These are phyloP conservation scores for Hypercompe scribonia DNA, from an alignment of 2,888 invertebrate genomes.

Conservation along the genomic window DNA sequence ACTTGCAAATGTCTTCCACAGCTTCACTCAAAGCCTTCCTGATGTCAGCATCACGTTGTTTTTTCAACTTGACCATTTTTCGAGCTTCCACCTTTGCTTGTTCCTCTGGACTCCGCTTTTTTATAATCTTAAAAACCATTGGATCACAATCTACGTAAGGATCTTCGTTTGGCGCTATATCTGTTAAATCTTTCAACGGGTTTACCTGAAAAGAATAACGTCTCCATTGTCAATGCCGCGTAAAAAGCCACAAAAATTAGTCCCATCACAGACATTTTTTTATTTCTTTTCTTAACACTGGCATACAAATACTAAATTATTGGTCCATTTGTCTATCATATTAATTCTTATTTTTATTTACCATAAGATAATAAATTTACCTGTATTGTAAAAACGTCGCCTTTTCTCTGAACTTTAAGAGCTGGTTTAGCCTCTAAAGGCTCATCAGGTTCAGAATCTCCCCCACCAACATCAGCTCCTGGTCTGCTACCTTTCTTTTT, in stretches of 20 bases:
- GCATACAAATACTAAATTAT: too few species aligned
- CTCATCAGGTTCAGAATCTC: constrained; percentile 80
- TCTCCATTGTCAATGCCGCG: neutral
- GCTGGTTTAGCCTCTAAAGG: constrained; percentile 87
- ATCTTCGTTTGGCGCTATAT: constrained; percentile 87
- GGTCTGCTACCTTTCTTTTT: constrained; percentile 67
- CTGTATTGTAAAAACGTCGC: constrained; percentile 88
- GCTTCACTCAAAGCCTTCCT: constrained; percentile 80
- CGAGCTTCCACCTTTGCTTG: constrained; percentile 85
- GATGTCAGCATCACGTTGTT: constrained; percentile 84
- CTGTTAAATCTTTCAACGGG: constrained; percentile 88
- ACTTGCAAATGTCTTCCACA: constrained; percentile 80
- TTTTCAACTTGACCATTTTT: constrained; percentile 85
- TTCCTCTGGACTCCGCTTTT: constrained; percentile 85
- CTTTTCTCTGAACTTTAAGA: constrained; percentile 88
- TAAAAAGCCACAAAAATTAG: neutral
- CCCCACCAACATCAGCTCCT: constrained; percentile 66
- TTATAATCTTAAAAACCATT: constrained; percentile 89
- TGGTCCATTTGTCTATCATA: too few species aligned
- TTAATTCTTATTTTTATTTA: neutral
- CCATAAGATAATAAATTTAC: constrained; percentile 48
- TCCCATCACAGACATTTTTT: neutral
- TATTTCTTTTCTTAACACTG: neutral
- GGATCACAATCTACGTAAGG: constrained; percentile 90
- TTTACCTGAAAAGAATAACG: constrained; percentile 77